Evolutionary conservation across 2,113 vertebrate species (phyloP), one percentile per base, ranked within the genome.

Genomic region (Pituophis catenifer): DNA sequence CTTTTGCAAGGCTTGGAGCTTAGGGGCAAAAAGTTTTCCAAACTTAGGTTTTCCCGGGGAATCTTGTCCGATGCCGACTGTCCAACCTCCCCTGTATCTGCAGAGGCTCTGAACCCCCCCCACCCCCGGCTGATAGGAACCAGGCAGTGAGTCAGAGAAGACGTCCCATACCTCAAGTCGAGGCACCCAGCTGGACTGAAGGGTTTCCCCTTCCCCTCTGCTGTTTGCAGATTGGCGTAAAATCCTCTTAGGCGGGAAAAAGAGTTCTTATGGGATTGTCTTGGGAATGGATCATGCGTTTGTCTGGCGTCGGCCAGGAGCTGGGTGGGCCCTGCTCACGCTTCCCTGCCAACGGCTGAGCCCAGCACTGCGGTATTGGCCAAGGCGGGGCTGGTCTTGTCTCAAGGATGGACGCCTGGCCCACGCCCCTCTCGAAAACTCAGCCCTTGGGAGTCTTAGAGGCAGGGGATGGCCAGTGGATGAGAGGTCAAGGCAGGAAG

Each of bases 201-300:
- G 5, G 1, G 1, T 0, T 24, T 0, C 3, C 59, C 9, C 26
- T 26, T 12, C n/a, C 19, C 12, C n/a, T 17, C 7, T 3, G 21
- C 53, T 7, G 19, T 13, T 52, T 33, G 21, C 13, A 5, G 17
- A 38, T 0, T 10, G 75, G 11, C 7, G 19, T 52, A 53, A 50
- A 62, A n/a, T 21, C 50, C 26, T 9, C 89, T 24, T 2, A 3
- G 33, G 5, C 11, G 9, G 52, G 24, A 13, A 15, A 55, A 15
- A 85, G 5, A 11, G 10, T 13, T 44, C 38, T 85, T 15, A 15
- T 19, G 24, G 50, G 62, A 33, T 33, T 8, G 2, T 1, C 62
- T 33, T 91, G 53, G 62, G 19, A 23, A 13, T 1, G 29, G 62
- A 33, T 21, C 19, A 50, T 3, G 62, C 57, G 6, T 21, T 58